These are phyloP conservation scores for Epistrophe grossulariae DNA, from an alignment of 2,888 invertebrate genomes.

Conservation along the genomic window DNA sequence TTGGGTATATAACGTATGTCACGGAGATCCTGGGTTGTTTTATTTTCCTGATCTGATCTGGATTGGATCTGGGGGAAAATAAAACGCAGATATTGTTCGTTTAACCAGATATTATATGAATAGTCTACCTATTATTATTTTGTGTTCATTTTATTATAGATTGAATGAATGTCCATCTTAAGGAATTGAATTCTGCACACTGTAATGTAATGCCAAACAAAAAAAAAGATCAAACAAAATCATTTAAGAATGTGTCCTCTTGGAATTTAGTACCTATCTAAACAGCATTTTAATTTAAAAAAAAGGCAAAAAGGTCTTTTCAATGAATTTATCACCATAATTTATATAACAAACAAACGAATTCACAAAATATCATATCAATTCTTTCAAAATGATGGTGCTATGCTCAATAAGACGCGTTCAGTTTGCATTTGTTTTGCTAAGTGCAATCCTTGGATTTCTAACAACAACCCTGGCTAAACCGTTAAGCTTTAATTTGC, in stretches of 20 bases:
- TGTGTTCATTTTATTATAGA: too few species aligned
- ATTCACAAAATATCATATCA: constrained; percentile 8
- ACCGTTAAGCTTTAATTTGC: constrained; percentile 81
- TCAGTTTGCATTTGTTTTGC: constrained; percentile 79
- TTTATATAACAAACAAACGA: constrained; percentile 5
- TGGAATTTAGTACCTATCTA: constrained; percentile 26
- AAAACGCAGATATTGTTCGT: too few species aligned
- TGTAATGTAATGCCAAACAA: background rate
- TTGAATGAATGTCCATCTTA: too few species aligned
- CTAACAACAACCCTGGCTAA: constrained; percentile 82
- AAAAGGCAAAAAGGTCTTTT: background rate
- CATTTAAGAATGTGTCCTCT: background rate
- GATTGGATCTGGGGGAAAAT: too few species aligned
- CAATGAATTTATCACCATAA: constrained; percentile 43
- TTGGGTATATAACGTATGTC: too few species aligned
- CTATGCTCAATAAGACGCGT: constrained; percentile 78
- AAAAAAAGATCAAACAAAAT: background rate
- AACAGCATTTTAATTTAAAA: background rate
- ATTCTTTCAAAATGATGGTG: constrained; percentile 61
- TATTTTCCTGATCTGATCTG: too few species aligned
- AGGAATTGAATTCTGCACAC: background rate
- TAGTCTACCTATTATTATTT: too few species aligned
- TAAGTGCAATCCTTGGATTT: constrained; percentile 80
- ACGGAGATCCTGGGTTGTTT: too few species aligned
- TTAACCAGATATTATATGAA: too few species aligned